Base-by-base conservation (phyloP, 2,113 vertebrate genomes). In the Oryzias celebensis region DNA sequence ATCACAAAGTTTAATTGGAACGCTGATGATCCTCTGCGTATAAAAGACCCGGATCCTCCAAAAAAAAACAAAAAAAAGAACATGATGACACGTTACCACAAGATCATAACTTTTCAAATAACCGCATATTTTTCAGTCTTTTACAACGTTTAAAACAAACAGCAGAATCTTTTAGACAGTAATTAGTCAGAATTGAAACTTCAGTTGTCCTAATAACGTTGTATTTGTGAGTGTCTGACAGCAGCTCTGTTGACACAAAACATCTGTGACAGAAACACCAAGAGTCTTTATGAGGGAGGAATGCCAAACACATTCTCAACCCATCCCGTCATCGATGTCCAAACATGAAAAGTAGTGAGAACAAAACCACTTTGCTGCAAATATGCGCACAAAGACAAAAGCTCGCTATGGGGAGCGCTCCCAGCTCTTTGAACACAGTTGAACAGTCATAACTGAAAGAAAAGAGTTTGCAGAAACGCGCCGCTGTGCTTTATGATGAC, bases 231-330 rank as follows among this genome's bases (percentile, higher is more conserved):
- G 26, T 42, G 36, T 13, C 36, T 36, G 36, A 1, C 10, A 12
- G 10, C 10, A 12, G 10, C 36, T 1, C 77, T 87, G 80, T 85
- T 85, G 83, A 84, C 83, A 81, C 62, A 65, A 73, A 72, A 81
- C 73, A 76, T 24, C 13, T 42, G 48, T 50, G 47, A 83, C 78
- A 85, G 72, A 81, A 59, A 47, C 23, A 59, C 13, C n/a, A 23
- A 48, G 55, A 46, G 49, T 71, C 68, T 75, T 71, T 78, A 77
- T 62, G 71, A 65, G 79, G 81, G 53, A 83, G 85, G 85, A 89
- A 87, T 84, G 75, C 77, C 76, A 59, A 55, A 49, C 63, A 20
- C 72, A 77, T 22, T 58, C 81, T 77, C 4, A 79, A 81, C 60
- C 56, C 73, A 46, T 46, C 56, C 23, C 44, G 16, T 16, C 44